These are phyloP conservation scores for Thaumatotibia leucotreta DNA, from an alignment of 1,140 invertebrate genomes.

Conservation along the genomic window DNA sequence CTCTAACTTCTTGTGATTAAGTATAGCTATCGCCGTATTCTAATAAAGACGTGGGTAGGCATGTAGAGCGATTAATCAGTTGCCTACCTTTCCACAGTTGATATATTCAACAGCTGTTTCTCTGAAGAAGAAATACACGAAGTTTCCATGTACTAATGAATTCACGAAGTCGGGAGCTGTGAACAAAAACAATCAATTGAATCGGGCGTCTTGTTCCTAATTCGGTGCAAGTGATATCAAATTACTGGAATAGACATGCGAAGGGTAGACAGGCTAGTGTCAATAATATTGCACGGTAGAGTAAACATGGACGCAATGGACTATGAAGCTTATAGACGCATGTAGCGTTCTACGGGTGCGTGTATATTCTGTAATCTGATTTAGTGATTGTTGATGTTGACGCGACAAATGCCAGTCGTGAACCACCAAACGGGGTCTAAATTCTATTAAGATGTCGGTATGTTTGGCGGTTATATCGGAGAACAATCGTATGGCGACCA, in stretches of 20 bases:
- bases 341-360: background rate
- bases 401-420: slow-evolving; percentile 48
- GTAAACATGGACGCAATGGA: background rate
- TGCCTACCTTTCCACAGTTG: slow-evolving; percentile 95
- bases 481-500: slow-evolving; percentile 34
- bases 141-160: slow-evolving; percentile 95
- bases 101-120: slow-evolving; percentile 97
- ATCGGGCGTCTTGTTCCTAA: background rate
- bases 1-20: too few relatives aligned
- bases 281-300: slow-evolving; percentile 31
- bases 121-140: slow-evolving; percentile 99
- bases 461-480: slow-evolving; percentile 52
- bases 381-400: slow-evolving; percentile 48
- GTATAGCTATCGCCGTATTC: too few relatives aligned
- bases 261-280: slow-evolving; percentile 18
- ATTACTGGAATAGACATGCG: background rate
- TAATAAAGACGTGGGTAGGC: too few relatives aligned
- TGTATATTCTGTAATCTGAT: slow-evolving; percentile 46
- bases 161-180: slow-evolving; percentile 97
- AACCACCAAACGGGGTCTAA: slow-evolving; percentile 44
- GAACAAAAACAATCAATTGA: slow-evolving; percentile 49
- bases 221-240: background rate
- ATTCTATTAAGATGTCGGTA: slow-evolving; percentile 63
- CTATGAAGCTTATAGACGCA: background rate
- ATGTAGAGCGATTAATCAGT: too few relatives aligned